Evolutionary conservation across 2,888 invertebrate species (phyloP), one percentile per base, ranked within the genome.

Genomic region (Rapana venosa): DNA sequence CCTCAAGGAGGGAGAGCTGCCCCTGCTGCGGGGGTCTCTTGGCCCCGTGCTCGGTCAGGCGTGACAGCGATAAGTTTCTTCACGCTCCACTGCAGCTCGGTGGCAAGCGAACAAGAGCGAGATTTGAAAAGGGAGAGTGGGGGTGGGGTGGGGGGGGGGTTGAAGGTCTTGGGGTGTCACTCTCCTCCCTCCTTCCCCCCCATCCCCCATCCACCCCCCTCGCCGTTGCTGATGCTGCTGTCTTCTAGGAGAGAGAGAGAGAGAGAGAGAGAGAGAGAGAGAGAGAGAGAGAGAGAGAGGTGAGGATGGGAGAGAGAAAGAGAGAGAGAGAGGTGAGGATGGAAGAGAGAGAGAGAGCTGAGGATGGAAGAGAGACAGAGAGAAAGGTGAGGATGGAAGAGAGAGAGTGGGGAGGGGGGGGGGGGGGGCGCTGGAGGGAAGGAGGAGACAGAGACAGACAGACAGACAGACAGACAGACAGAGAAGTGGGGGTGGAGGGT

Each of bases 21-120:
- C 77, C 77, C 77, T 32, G 11, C 84, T 13, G 36, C 22, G 61
- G 61, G 87, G 61, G 87, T n/a, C 35, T 11, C 32, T 26, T 17
- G 61, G 58, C 87, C 87, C 87, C 87, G 66, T 87, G 87, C 35
- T 66, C 87, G 61, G 61, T 61, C 66, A 61, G 66, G 87, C 87
- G 87, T n/a, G 70, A 87, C 66, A 87, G 87, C 87, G 87, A 87
- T 87, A 87, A 87, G 87, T 87, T 70, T 66, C 35, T 20, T 6
- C 66, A 87, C 87, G 87, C 87, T 35, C n/a, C 22, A 26, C n/a
- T 26, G 87, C 83, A 32, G 32, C 87, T 26, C 47, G 26, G 35
- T 70, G 87, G 32, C 87, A 70, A 87, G 35, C 35, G 61, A 32
- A 87, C 61, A 87, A 26, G 22, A 20, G 70, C 2, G 79, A 15